Evolutionary conservation across 2,888 invertebrate genomes (phyloP), one percentile per base, ranked within the genome.

Genomic region (Trichopoda pennipes): DNA sequence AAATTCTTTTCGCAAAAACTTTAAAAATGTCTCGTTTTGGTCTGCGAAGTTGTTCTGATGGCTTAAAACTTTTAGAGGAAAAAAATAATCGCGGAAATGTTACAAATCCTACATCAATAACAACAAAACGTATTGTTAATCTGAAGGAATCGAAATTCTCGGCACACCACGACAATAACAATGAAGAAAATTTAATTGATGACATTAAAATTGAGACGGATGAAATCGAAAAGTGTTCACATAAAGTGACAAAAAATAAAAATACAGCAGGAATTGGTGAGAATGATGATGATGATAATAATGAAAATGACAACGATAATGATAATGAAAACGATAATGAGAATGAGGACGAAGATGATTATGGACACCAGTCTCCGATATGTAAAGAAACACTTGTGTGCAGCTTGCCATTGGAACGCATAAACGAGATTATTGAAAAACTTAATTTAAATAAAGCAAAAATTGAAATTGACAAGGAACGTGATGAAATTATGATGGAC

Each of bases 371-470:
- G 66, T 80, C 82, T 77, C 80, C 49, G 85, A 32, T 85, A 86
- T 21, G 85, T 17, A 75, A 68, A 53, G 79, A 61, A 17, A 35
- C 66, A 12, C 75, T 90, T 16, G 85, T 90, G 17, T 91, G 91
- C 81, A 90, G 91, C 80, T 83, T 91, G 75, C 91, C 91, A n/a
- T 85, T 91, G 47, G 88, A 89, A 19, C 87, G 90, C 58, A 85
- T 91, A 77, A 88, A 89, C 53, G 89, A 90, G 35, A 86, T 91
- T 56, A 85, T 91, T 63, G 88, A 90, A 76, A 89, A 88, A 80
- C 80, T 90, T 4, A 81, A 83, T 53, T 60, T 83, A 42, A 72
- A 81, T 16, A 82, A 84, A 72, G 42, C 74, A 17, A 83, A 82
- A 53, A 60, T 49, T 77, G 73, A 77, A 51, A 56, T 32, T 10